A percentile compares a stretch with the other conserved stretches of the same genome.
These are phyloP conservation scores for Priocnemis perturbator DNA, from an alignment of 2,888 invertebrate genomes.

Conservation along the genomic window DNA sequence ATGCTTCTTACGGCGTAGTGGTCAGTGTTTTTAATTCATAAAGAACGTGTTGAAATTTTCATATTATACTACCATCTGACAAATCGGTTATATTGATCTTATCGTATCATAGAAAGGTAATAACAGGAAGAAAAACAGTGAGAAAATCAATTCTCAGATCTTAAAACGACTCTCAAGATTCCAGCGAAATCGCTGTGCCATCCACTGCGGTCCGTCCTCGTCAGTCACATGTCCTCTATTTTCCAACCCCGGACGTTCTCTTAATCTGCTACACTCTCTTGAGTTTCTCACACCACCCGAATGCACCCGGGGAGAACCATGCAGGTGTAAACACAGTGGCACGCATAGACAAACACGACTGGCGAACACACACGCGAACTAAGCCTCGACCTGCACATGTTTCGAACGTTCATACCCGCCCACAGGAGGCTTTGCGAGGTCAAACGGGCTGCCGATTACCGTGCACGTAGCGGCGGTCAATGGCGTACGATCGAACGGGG, in stretches of 20 bases:
- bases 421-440: conserved; percentile 25
- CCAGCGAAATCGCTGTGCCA: too few species aligned
- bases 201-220: too few species aligned
- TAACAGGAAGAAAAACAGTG: too few species aligned
- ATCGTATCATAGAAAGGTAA: too few species aligned
- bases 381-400: conserved; percentile 10
- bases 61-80: too few species aligned
- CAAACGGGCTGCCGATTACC: conserved; percentile 34
- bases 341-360: conserved; percentile 1
- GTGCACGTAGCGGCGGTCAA: conserved; percentile 1
- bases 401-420: background rate
- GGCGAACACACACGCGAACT: conserved; percentile 4
- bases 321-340: conserved; percentile 12
- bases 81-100: too few species aligned
- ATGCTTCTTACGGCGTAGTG: too few species aligned
- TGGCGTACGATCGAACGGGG: conserved; percentile 30
- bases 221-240: background rate
- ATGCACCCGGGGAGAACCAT: conserved; percentile 1
- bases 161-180: too few species aligned
- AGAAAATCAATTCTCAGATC: too few species aligned
- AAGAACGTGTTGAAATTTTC: too few species aligned
- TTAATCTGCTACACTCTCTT: background rate
- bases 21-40: too few species aligned
- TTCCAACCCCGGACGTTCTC: background rate
- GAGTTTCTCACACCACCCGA: background rate